Conservation (phyloP, 2,888 invertebrate genomes). For the Clunio marinus region DNA sequence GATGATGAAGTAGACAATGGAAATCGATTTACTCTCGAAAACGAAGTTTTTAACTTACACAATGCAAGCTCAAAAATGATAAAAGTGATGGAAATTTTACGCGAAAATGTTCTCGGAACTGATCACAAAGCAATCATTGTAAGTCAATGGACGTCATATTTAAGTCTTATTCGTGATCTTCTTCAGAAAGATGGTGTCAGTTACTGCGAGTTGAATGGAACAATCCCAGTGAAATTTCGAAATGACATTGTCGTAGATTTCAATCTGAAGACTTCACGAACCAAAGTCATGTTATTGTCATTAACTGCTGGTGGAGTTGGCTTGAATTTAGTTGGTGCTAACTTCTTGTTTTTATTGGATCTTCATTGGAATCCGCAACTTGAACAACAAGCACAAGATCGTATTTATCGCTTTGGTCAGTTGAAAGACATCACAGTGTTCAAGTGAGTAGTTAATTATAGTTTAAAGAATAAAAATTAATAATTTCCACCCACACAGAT, state of each 20-base stretch:
- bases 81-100: conserved; percentile 57
- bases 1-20: conserved; percentile 49
- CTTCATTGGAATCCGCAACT: conserved; percentile 97
- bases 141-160: conserved; percentile 87
- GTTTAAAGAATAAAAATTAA: not conserved
- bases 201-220: conserved; percentile 69
- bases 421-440: conserved; percentile 74
- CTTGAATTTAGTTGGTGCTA: conserved; percentile 86
- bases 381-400: conserved; percentile 90
- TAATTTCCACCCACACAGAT: conserved; percentile 54
- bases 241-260: conserved; percentile 66
- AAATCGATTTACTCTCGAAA: conserved; percentile 44
- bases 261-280: conserved; percentile 59
- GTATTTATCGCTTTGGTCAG: conserved; percentile 90
- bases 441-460: conserved; percentile 55
- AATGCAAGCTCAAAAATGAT: conserved; percentile 64
- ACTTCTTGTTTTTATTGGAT: conserved; percentile 85
- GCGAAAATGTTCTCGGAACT: conserved; percentile 53
- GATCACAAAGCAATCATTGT: conserved; percentile 78
- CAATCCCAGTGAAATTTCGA: conserved; percentile 66
- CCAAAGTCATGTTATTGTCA: conserved; percentile 74
- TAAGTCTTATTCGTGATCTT: conserved; percentile 67
- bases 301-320: conserved; percentile 93
- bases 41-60: conserved; percentile 65
- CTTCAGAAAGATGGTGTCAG: conserved; percentile 55